Evolutionary conservation across 2,113 vertebrate species (phyloP).

Genomic region (Prinia subflava): DNA sequence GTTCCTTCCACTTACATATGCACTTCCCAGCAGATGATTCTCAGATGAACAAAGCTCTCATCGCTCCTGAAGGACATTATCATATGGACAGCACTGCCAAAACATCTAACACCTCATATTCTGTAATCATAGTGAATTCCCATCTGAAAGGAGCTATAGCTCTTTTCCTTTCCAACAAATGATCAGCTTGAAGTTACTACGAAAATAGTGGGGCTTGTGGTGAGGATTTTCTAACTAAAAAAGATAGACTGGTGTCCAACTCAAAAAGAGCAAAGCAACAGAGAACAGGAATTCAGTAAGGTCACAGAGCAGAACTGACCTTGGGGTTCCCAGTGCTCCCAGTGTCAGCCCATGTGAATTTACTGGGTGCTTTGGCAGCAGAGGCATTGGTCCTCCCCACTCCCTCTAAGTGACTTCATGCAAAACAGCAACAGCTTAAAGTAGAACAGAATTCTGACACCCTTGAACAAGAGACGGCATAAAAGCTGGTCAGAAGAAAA

Average conservation of each 20-base stretch:
- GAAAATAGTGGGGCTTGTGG: background rate
- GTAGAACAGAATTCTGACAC: background rate
- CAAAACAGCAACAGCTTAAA: background rate
- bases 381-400: background rate
- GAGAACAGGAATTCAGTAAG: background rate
- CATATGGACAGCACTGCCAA: background rate
- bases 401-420: background rate
- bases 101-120: background rate
- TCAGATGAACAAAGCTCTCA: background rate
- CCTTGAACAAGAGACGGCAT: background rate
- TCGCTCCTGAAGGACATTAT: background rate
- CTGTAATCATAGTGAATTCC: background rate
- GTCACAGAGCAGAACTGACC: background rate
- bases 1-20: background rate
- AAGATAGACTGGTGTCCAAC: background rate
- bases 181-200: background rate
- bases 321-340: background rate
- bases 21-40: background rate
- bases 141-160: background rate
- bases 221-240: background rate
- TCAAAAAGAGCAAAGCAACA: background rate
- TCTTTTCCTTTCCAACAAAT: background rate
- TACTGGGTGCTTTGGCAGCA: background rate
- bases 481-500: background rate
- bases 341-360: background rate